These are phyloP conservation scores for Junonia oenone DNA, from an alignment of 2,888 invertebrate genomes.

Conservation along the genomic window DNA sequence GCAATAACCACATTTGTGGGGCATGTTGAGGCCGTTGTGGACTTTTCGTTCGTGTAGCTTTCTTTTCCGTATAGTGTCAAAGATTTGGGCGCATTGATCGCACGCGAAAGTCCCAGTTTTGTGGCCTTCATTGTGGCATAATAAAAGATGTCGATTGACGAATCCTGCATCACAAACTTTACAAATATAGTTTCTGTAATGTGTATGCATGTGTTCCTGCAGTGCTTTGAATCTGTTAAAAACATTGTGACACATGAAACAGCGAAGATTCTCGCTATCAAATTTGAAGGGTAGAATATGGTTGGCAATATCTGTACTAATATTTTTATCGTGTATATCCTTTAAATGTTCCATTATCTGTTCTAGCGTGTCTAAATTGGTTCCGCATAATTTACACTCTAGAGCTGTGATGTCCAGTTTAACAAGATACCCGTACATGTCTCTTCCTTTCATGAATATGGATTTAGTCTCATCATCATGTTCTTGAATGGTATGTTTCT, in stretches of 20 bases:
- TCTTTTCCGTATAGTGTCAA: constrained; percentile 36
- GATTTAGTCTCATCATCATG: constrained; percentile 34
- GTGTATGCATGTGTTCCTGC: constrained; percentile 47
- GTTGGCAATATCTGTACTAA: constrained; percentile 45
- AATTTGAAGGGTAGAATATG: constrained; percentile 55
- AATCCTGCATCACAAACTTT: constrained; percentile 46
- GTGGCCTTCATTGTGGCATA: constrained; percentile 34
- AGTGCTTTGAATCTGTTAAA: constrained; percentile 45
- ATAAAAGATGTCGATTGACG: constrained; percentile 33
- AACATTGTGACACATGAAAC: constrained; percentile 41
- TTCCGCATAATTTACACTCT: constrained; percentile 44
- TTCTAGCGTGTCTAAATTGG: constrained; percentile 38
- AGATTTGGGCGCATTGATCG: constrained; percentile 35
- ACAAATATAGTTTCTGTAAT: constrained; percentile 50
- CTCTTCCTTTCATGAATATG: constrained; percentile 38
- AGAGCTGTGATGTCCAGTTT: constrained; percentile 53
- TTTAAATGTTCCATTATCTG: constrained; percentile 41
- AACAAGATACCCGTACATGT: constrained; percentile 39
- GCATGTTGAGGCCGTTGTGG: constrained; percentile 29
- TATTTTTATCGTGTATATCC: constrained; percentile 36
- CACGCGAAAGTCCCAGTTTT: constrained; percentile 37
- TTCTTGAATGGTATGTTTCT: constrained; percentile 38
- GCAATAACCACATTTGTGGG: constrained; percentile 45
- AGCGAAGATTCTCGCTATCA: constrained; percentile 36
- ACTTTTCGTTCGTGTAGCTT: constrained; percentile 35